These are phyloP conservation scores for Amphiprion percula DNA, from an alignment of 2,113 vertebrate genomes.

Conservation along the genomic window DNA sequence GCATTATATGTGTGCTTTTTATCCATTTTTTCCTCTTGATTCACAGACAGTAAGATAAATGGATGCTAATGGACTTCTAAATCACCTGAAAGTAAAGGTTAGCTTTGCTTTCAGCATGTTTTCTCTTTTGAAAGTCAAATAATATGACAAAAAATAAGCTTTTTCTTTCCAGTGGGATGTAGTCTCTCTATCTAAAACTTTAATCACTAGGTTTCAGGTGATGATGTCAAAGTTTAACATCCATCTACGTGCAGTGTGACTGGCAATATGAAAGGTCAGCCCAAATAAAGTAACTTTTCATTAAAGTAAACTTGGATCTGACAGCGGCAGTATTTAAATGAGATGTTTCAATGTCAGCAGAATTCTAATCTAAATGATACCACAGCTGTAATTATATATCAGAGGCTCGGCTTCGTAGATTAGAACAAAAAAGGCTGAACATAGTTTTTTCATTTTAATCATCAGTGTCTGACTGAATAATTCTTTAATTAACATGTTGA, in stretches of 20 bases:
- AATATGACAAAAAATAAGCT: no score
- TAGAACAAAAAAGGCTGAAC: slow-evolving; percentile 69
- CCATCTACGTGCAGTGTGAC: not conserved
- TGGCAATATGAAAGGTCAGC: not conserved
- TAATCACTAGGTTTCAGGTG: not conserved
- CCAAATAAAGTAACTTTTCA: slow-evolving; percentile 14
- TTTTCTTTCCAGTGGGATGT: not conserved
- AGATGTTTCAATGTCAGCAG: slow-evolving; percentile 59
- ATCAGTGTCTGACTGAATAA: slow-evolving; percentile 76
- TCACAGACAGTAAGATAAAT: no score
- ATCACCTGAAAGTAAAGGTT: not conserved
- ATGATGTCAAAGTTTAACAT: slow-evolving; percentile 16
- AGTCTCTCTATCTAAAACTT: not conserved
- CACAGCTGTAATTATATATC: slow-evolving; percentile 77
- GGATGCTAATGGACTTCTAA: no score
- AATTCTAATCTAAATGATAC: slow-evolving; percentile 69
- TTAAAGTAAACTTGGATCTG: slow-evolving; percentile 34
- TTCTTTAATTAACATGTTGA: slow-evolving; percentile 85
- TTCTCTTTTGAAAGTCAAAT: not conserved
- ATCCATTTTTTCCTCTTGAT: no score
- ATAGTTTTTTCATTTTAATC: slow-evolving; percentile 79
- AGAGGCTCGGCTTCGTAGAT: slow-evolving; percentile 64
- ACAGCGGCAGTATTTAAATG: slow-evolving; percentile 34
- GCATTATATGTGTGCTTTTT: slow-evolving; percentile 26
- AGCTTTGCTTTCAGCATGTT: not conserved